A percentile compares a stretch with the other conserved stretches of the same genome.
phyloP scores from a whole-genome alignment of 2,797 vertebrate genomes.

The Lepidocolaptes lacrymiger region DNA sequence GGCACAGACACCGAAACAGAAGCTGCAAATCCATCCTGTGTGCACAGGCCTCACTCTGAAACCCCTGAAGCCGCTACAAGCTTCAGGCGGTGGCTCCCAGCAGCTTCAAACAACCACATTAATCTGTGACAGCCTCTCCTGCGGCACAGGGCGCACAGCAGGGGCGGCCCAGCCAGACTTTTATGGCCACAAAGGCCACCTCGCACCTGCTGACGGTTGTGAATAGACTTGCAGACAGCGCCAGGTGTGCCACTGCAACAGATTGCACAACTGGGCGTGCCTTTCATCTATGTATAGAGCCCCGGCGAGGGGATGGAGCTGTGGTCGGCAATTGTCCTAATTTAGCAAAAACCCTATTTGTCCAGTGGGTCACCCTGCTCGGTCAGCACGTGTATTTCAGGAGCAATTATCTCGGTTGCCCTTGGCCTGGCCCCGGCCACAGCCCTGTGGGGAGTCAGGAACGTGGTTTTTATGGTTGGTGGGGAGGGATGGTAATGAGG shows the following conservation, averaged over 20 bases:
- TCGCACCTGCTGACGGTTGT: constrained; percentile 59
- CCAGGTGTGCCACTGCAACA: constrained; percentile 61
- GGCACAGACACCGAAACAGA: rapidly evolving
- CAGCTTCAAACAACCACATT: neutral
- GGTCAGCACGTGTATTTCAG: neutral
- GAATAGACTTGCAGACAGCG: constrained; percentile 59
- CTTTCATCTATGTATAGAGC: constrained; percentile 60
- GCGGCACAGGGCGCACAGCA: neutral
- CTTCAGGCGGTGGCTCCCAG: neutral
- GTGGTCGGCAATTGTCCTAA: constrained; percentile 20
- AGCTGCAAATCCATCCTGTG: neutral
- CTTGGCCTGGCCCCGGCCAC: neutral
- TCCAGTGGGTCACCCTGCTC: neutral
- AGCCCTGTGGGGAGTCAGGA: neutral
- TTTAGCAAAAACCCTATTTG: constrained; percentile 39
- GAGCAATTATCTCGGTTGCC: constrained; percentile 39
- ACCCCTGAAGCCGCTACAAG: neutral
- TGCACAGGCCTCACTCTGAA: neutral
- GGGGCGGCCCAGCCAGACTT: neutral
- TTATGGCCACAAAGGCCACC: constrained; percentile 62
- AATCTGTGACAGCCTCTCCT: constrained; percentile 4
- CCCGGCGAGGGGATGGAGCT: neutral
- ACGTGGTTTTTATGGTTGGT: neutral
- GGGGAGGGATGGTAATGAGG: neutral
- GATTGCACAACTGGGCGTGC: constrained; percentile 62